Evolutionary conservation across 2,888 invertebrate genomes (phyloP), one percentile per base, ranked within the genome.

Genomic region (Drosophila subquinaria): DNA sequence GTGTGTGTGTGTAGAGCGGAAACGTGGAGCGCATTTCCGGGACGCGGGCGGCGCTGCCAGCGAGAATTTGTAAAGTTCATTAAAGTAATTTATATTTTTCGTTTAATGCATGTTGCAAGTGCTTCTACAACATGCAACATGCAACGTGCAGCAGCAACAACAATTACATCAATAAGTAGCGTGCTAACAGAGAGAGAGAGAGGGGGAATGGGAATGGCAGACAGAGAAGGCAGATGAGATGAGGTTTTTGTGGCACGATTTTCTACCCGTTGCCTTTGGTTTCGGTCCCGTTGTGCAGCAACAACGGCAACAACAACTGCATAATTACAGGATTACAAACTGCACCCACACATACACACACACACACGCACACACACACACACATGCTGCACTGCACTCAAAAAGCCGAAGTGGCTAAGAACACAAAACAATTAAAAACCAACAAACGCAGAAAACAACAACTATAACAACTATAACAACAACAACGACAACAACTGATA

Each of bases 401-500:
- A 86, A 84, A 86, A 88, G 80, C 88, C 88, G 87, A 88, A 88
- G 86, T 88, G 88, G 88, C 86, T 86, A 88, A 86, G 88, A 88
- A 86, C 88, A 86, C 86, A 88, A 86, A 88, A 86, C 88, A 86
- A 86, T 86, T 86, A 86, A 86, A 80, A 86, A 79, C 84, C 81
- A 86, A 88, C 83, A 85, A 85, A 84, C 87, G 82, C 84, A 72
- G 66, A 59, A 69, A 61, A 65, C 79, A 75, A 67, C 74, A 74
- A 62, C 50, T 53, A 61, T 33, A 51, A 33, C 42, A 43, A 42
- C 55, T 51, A 48, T 62, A 60, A 40, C 50, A 69, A 40, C 61
- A 76, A 56, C 76, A 67, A 30, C 51, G 20, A 30, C 61, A 60
- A 40, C 70, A 63, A 45, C 55, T 51, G 50, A 51, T 56, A 15